Conservation (phyloP, 1,140 invertebrate genomes). For the Polyergus mexicanus region DNA sequence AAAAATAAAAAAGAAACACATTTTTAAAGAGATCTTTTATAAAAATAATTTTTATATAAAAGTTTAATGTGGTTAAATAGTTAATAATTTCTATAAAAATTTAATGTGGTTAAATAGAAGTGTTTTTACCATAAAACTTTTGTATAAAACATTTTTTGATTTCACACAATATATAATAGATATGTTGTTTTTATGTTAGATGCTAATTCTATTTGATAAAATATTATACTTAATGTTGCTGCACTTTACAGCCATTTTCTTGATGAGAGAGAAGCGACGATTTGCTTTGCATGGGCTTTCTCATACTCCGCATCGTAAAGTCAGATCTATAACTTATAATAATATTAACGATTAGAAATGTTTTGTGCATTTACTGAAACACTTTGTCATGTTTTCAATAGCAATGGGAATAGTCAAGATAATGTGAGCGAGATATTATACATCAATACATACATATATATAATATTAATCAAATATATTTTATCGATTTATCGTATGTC, state of each 20-base stretch:
- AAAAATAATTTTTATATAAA: too few species aligned
- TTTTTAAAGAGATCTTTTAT: too few species aligned
- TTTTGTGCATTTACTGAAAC: neutral
- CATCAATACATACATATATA: too few species aligned
- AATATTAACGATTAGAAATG: neutral
- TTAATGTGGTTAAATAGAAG: too few species aligned
- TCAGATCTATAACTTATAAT: conserved; percentile 19
- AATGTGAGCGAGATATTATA: too few species aligned
- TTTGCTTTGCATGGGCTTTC: conserved; percentile 46
- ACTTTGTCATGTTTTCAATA: neutral
- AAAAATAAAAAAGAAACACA: too few species aligned
- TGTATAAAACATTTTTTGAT: neutral
- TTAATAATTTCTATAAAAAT: too few species aligned
- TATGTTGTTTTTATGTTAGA: neutral
- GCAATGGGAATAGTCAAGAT: too few species aligned
- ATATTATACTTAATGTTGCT: conserved; percentile 17
- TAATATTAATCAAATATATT: too few species aligned
- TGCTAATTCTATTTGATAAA: conserved; percentile 12
- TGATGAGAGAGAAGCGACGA: conserved; percentile 46
- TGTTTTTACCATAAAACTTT: too few species aligned
- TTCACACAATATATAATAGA: neutral
- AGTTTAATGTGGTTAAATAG: too few species aligned
- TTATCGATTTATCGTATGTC: too few species aligned
- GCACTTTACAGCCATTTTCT: neutral
- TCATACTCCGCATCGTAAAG: neutral